A percentile compares a stretch with the other conserved stretches of the same genome.
phyloP scores from a whole-genome alignment of 2,797 vertebrate genomes.

The Decapterus maruadsi region DNA sequence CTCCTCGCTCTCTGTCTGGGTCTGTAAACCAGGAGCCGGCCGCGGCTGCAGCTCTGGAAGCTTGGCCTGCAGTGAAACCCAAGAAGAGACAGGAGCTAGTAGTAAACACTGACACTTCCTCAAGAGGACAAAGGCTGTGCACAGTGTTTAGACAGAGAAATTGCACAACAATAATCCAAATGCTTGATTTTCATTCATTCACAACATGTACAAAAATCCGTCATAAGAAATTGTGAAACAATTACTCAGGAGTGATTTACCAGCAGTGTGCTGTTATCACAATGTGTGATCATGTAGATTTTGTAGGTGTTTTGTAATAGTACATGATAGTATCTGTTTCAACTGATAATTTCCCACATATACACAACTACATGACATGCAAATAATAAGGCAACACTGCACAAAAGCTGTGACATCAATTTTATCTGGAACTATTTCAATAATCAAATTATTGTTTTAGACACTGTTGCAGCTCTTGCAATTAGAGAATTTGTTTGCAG shows the following conservation, averaged over 20 bases:
- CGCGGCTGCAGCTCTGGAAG: constrained; percentile 95
- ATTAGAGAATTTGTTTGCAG: no score
- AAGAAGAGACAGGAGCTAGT: background rate
- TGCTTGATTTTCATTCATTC: background rate
- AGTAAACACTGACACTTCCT: constrained; percentile 4
- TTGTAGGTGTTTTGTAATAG: background rate
- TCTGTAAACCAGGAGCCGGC: constrained; percentile 86
- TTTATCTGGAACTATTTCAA: background rate
- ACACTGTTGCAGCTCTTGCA: background rate
- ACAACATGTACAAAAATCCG: background rate
- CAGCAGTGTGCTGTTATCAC: no score
- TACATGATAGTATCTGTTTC: background rate
- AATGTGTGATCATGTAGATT: background rate
- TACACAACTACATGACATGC: background rate
- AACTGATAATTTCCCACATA: background rate
- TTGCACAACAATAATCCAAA: background rate
- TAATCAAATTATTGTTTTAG: background rate
- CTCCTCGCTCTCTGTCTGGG: constrained; percentile 93
- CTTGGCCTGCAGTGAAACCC: constrained; percentile 88
- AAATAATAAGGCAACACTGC: background rate
- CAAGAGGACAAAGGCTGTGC: background rate
- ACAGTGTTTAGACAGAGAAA: background rate
- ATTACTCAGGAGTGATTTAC: background rate
- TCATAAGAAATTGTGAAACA: background rate
- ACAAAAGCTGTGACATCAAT: background rate